phyloP scores from a whole-genome alignment of 2,113 vertebrate species.

The Sigmodon hispidus region DNA sequence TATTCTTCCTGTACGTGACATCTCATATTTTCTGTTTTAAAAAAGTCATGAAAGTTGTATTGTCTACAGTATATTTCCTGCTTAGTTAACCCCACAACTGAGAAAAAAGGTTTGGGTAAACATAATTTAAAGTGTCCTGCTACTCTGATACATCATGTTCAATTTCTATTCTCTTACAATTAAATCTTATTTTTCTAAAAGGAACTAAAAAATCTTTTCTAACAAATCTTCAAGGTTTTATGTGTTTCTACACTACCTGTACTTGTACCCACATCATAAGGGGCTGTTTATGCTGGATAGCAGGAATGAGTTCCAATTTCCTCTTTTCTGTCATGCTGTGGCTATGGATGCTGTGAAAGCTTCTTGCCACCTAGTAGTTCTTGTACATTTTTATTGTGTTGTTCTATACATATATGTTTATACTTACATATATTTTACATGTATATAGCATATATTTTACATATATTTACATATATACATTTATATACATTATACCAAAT shows the following conservation, averaged over 20 bases:
- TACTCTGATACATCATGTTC: constrained; percentile 30
- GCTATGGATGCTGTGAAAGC: not conserved
- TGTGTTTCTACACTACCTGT: constrained; percentile 6
- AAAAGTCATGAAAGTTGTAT: constrained; percentile 37
- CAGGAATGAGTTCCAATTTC: constrained; percentile 18
- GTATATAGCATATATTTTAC: not conserved
- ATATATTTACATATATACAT: not conserved
- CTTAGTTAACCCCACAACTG: constrained; percentile 38
- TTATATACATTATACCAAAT: not conserved
- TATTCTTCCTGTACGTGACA: constrained; percentile 51
- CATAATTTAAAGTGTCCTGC: constrained; percentile 45
- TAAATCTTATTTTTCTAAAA: constrained; percentile 16
- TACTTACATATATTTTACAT: not conserved
- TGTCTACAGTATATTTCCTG: constrained; percentile 52
- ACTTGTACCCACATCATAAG: not conserved
- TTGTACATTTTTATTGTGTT: not conserved
- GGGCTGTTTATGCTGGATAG: not conserved
- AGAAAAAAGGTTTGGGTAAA: constrained; percentile 59
- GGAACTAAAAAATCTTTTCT: not conserved
- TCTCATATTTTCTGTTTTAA: constrained; percentile 48
- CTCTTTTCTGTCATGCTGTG: not conserved
- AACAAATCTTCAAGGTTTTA: not conserved
- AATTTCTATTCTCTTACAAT: constrained; percentile 1
- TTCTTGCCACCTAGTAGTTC: not conserved
- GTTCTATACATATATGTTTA: not conserved